Base-by-base conservation (phyloP, 2,888 invertebrate species). In the Noctuana brunneofusca region DNA sequence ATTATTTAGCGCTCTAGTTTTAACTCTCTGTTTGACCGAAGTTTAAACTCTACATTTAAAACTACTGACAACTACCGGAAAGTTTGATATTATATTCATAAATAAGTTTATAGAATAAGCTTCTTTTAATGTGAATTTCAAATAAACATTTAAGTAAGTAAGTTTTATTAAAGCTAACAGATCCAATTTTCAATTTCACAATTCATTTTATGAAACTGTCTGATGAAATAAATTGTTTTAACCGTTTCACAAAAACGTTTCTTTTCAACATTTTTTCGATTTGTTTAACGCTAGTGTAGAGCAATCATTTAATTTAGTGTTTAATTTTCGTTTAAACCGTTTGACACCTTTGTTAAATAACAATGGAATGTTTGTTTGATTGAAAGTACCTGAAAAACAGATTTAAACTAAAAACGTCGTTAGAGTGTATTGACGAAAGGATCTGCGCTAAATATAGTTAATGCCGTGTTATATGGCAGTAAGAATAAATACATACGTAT, bases 151-250 rank as follows among this genome's bases (percentile, higher is more conserved):
- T n/a, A n/a, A n/a, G n/a, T n/a, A 9, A 8, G 2, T 43, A 43
- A 43, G 14, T 43, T 43, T 43, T 43, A 43, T 43, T 43, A 12
- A 22, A 24, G 20, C 49, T n/a, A 22, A 24, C 49, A 20, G 64
- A 52, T 56, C 46, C 57, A 63, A 69, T 14, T 43, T 18, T 9
- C 14, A 43, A 16, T 16, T 43, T 18, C 43, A 43, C 16, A 16
- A 12, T 48, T 48, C 11, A 48, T 48, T 48, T 24, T 22, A 48
- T 48, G 24, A 48, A 22, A 22, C 6, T 5, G 48, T 6, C 20
- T n/a, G 46, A 20, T 11, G 20, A 12, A 9, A 46, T 14, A 46
- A 46, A 46, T 46, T 46, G 20, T 46, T 46, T 46, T 20, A 11
- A 20, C 11, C 18, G 18, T 46, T 20, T 46, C 46, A 9, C 46